phyloP scores from a whole-genome alignment of 1,140 invertebrate genomes.

The Palaemon carinicauda region DNA sequence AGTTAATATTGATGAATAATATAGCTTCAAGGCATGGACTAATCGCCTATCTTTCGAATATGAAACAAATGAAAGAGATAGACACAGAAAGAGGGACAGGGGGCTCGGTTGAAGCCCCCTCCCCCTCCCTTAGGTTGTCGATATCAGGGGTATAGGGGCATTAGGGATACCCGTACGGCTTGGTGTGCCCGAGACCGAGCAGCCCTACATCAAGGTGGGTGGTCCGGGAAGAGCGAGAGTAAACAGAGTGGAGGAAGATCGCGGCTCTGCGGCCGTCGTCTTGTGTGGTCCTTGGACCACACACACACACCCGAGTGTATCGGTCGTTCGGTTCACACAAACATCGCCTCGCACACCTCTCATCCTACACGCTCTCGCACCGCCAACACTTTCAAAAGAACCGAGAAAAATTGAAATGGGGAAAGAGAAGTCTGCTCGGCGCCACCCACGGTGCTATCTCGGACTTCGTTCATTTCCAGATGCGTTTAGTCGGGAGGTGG shows the following conservation, averaged over 20 bases:
- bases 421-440: not conserved
- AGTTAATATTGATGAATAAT: too few relatives aligned
- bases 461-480: not conserved
- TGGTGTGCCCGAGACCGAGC: not conserved
- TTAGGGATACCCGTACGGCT: not conserved
- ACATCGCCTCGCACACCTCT: not conserved
- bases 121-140: too few relatives aligned
- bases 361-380: not conserved
- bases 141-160: too few relatives aligned
- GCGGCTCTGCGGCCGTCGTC: not conserved
- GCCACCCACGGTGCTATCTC: conserved; percentile 11
- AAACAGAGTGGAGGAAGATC: not conserved
- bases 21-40: too few relatives aligned
- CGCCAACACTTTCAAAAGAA: not conserved
- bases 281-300: not conserved
- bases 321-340: not conserved
- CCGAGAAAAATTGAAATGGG: not conserved
- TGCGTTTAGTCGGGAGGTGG: not conserved
- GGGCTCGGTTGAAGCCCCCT: too few relatives aligned
- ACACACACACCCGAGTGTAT: not conserved
- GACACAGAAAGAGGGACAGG: too few relatives aligned
- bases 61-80: too few relatives aligned
- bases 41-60: too few relatives aligned
- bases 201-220: not conserved
- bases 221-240: not conserved